These are phyloP conservation scores for Gryllus longicercus DNA, from an alignment of 2,888 invertebrate species.

Conservation along the genomic window DNA sequence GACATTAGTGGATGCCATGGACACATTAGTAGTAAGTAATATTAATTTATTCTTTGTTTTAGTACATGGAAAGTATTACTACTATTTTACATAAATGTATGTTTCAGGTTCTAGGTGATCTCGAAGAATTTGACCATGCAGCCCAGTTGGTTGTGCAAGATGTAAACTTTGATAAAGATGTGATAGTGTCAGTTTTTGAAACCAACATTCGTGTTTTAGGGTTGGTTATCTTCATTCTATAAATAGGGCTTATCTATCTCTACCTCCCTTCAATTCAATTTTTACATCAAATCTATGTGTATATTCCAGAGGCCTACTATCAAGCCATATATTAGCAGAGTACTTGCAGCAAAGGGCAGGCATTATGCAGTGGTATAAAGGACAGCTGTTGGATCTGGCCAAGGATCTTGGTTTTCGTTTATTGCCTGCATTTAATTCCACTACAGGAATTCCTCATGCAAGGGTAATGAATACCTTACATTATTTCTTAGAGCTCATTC, in stretches of 20 bases:
- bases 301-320: conserved; percentile 73
- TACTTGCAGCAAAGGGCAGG: conserved; percentile 73
- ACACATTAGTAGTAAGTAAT: conserved; percentile 72
- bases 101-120: conserved; percentile 74
- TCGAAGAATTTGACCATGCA: conserved; percentile 90
- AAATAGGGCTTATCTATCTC: conserved; percentile 4
- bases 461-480: conserved; percentile 56
- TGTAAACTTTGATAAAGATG: conserved; percentile 89
- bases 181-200: conserved; percentile 96
- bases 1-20: conserved; percentile 90
- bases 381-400: conserved; percentile 84
- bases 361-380: conserved; percentile 78
- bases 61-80: background rate
- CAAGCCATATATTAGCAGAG: conserved; percentile 85
- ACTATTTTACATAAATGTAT: background rate
- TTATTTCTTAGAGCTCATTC: too few species aligned
- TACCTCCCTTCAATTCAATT: background rate
- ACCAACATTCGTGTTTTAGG: conserved; percentile 97
- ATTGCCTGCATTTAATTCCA: conserved; percentile 96
- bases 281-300: background rate
- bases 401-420: conserved; percentile 88
- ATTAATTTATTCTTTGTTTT: conserved; percentile 20
- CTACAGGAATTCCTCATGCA: conserved; percentile 96
- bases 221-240: conserved; percentile 51
- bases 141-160: conserved; percentile 80